These are phyloP conservation scores for Ormyrus nitidulus DNA, from an alignment of 2,888 invertebrate genomes.

Conservation along the genomic window DNA sequence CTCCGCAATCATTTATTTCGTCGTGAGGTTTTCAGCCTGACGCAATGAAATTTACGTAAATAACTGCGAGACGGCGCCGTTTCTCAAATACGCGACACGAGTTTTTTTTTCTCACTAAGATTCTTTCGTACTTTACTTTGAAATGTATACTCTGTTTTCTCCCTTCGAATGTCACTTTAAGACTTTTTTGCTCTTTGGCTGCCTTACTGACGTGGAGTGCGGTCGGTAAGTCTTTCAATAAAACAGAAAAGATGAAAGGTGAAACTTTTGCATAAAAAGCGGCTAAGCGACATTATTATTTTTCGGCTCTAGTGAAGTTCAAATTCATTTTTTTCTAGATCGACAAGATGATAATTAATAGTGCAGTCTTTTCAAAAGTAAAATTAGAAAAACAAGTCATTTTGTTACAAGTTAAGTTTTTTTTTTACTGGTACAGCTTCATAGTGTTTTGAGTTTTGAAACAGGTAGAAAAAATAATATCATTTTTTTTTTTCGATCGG, in stretches of 20 bases:
- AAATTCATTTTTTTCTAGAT: conserved; percentile 8
- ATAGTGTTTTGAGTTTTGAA: background rate
- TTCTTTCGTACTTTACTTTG: conserved; percentile 37
- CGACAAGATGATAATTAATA: background rate
- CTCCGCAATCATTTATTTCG: conserved; percentile 11
- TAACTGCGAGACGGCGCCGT: conserved; percentile 34
- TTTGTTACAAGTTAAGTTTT: background rate
- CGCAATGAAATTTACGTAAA: conserved; percentile 39
- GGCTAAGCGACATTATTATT: conserved; percentile 24
- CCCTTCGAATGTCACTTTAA: conserved; percentile 48
- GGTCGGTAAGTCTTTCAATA: conserved; percentile 68
- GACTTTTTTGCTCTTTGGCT: conserved; percentile 63
- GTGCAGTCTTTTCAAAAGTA: background rate
- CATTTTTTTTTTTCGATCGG: no score
- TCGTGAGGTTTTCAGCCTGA: background rate
- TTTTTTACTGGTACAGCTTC: background rate
- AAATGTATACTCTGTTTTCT: conserved; percentile 45
- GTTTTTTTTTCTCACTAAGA: conserved; percentile 24
- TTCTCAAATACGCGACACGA: conserved; percentile 48
- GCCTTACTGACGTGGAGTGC: conserved; percentile 63
- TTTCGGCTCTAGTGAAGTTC: conserved; percentile 1
- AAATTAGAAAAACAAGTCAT: background rate
- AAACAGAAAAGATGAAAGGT: conserved; percentile 41
- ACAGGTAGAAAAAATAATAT: background rate
- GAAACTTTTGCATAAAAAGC: conserved; percentile 37